Percentiles rank a stretch among this genome's conserved stretches.
Conservation (phyloP, 2,113 vertebrate genomes). For the Saccopteryx leptura region DNA sequence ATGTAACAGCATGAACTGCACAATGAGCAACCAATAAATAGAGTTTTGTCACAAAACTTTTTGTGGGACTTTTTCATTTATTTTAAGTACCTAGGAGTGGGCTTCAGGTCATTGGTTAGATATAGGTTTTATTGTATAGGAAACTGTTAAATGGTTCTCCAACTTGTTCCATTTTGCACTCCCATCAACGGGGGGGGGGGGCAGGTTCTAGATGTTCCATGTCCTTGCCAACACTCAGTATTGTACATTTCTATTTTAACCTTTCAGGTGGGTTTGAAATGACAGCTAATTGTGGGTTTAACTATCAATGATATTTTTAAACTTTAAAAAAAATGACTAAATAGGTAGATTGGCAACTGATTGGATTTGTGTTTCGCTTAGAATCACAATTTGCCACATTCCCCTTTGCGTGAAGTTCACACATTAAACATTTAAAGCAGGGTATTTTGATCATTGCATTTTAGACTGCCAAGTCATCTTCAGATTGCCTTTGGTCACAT, state of each 20-base stretch:
- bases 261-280: not conserved
- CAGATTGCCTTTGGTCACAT: not conserved
- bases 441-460: not conserved
- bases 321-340: not conserved
- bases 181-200: not conserved
- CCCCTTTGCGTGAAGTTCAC: not conserved
- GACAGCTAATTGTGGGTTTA: not conserved
- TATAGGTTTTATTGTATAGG: not conserved
- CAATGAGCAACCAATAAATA: not conserved
- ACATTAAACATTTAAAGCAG: not conserved
- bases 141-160: not conserved
- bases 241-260: not conserved
- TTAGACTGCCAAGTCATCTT: not conserved
- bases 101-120: not conserved
- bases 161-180: not conserved
- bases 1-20: not conserved
- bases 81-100: not conserved
- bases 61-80: conserved; percentile 41
- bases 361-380: not conserved
- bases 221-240: not conserved
- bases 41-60: not conserved
- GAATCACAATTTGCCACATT: not conserved
- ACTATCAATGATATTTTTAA: not conserved
- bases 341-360: not conserved
- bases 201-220: not conserved